Evolutionary conservation across 23 tunicate genomes (phyloP).

Genomic region (Trididemnum nubilum): DNA sequence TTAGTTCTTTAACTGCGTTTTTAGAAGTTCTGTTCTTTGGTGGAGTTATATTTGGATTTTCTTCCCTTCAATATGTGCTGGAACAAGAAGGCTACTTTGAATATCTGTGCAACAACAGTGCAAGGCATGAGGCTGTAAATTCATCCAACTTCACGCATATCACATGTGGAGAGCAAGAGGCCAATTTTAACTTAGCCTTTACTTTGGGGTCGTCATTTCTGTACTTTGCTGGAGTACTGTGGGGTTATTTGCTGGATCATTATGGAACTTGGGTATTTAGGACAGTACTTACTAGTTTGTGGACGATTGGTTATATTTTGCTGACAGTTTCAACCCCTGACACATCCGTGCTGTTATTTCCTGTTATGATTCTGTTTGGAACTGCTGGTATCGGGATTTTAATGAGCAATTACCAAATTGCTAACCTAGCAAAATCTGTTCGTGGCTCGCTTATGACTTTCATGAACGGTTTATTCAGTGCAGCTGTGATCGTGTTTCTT

Average conservation of each 20-base stretch:
- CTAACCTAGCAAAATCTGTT: conserved; percentile 35
- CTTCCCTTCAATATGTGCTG: conserved; percentile 54
- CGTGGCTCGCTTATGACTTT: conserved; percentile 46
- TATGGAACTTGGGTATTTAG: conserved; percentile 41
- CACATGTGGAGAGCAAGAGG: conserved; percentile 20
- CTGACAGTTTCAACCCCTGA: conserved; percentile 34
- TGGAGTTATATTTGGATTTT: conserved; percentile 62
- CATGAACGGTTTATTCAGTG: conserved; percentile 52
- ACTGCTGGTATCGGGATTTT: conserved; percentile 40
- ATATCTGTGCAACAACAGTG: conserved; percentile 1
- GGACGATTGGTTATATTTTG: conserved; percentile 28
- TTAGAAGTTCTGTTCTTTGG: conserved; percentile 46
- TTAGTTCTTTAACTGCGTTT: conserved; percentile 34
- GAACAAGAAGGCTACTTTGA: conserved; percentile 66
- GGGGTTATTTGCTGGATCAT: conserved; percentile 28
- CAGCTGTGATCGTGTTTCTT: conserved; percentile 38
- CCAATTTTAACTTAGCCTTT: conserved; percentile 16
- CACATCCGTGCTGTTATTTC: conserved; percentile 42
- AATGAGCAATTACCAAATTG: conserved; percentile 53
- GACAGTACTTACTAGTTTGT: not conserved
- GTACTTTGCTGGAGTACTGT: not conserved
- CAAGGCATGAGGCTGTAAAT: not conserved
- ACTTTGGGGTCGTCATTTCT: conserved; percentile 3
- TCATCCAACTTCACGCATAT: not conserved
- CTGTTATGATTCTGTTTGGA: conserved; percentile 34